These are phyloP conservation scores for Grapholita molesta DNA, from an alignment of 1,140 invertebrate genomes.

Conservation along the genomic window DNA sequence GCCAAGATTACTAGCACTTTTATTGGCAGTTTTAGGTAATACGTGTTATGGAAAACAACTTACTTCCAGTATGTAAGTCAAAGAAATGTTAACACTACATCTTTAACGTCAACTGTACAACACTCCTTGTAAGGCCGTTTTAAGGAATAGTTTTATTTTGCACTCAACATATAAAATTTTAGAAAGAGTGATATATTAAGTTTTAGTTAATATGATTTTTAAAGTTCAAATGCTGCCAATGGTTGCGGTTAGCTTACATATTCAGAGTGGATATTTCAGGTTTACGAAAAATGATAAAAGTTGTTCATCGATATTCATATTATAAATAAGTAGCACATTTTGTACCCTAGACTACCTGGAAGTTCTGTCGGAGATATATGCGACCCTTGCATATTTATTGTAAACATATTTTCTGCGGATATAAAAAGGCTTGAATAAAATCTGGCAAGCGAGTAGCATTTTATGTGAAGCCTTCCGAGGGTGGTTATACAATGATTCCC, in stretches of 20 bases:
- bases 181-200: no score
- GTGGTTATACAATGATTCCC: not conserved
- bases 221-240: no score
- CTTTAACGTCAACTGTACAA: no score
- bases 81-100: no score
- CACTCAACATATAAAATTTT: no score
- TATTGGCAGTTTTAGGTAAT: not conserved
- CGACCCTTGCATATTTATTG: not conserved
- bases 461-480: not conserved
- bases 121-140: no score
- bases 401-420: slow-evolving; percentile 2
- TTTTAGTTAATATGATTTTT: no score
- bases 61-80: no score
- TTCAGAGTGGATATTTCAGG: no score
- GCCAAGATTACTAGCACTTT: not conserved
- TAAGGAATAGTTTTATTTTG: no score
- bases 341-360: not conserved
- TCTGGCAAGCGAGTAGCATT: not conserved
- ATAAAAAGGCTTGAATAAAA: slow-evolving; percentile 6
- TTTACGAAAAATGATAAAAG: not conserved
- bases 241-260: no score
- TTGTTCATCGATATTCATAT: not conserved
- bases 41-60: not conserved
- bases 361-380: not conserved
- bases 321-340: not conserved